Percentiles rank a stretch among this genome's conserved stretches.
These are phyloP conservation scores for Uropsilus gracilis DNA, from an alignment of 2,113 vertebrate genomes.

Conservation along the genomic window DNA sequence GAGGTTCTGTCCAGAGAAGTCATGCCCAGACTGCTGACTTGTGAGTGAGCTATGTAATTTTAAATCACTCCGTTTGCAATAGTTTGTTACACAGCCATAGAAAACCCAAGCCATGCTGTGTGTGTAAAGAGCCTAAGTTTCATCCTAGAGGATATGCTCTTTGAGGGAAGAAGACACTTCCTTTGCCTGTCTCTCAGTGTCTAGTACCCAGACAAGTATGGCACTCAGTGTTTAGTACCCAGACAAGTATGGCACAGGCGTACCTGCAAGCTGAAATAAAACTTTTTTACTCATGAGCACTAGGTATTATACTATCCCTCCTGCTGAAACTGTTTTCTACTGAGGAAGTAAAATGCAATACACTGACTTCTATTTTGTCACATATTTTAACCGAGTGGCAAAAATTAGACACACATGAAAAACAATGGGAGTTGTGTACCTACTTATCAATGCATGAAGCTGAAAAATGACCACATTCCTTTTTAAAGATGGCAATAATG, in stretches of 20 bases:
- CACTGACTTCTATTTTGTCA: constrained; percentile 59
- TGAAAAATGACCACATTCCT: constrained; percentile 70
- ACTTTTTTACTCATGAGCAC: constrained; percentile 41
- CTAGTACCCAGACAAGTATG: not conserved
- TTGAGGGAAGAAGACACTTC: constrained; percentile 51
- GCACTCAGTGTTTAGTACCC: not conserved
- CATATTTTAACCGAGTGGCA: constrained; percentile 57
- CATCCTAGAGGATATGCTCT: constrained; percentile 30
- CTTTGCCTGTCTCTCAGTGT: not conserved
- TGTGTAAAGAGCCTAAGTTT: not conserved
- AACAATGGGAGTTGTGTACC: constrained; percentile 40
- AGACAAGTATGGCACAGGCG: not conserved
- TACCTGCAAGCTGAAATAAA: constrained; percentile 21
- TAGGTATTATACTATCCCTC: constrained; percentile 47
- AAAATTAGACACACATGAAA: constrained; percentile 64
- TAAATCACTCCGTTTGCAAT: not conserved
- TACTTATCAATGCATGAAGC: constrained; percentile 63
- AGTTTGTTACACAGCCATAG: not conserved
- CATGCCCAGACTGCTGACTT: not conserved
- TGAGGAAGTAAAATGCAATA: constrained; percentile 46
- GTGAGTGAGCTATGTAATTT: not conserved
- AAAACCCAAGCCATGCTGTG: not conserved
- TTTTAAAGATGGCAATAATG: constrained; percentile 69
- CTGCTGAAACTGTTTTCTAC: constrained; percentile 41
- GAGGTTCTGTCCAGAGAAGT: not conserved